phyloP scores from a whole-genome alignment of 2,113 vertebrate species.

The Syngnathus floridae region DNA sequence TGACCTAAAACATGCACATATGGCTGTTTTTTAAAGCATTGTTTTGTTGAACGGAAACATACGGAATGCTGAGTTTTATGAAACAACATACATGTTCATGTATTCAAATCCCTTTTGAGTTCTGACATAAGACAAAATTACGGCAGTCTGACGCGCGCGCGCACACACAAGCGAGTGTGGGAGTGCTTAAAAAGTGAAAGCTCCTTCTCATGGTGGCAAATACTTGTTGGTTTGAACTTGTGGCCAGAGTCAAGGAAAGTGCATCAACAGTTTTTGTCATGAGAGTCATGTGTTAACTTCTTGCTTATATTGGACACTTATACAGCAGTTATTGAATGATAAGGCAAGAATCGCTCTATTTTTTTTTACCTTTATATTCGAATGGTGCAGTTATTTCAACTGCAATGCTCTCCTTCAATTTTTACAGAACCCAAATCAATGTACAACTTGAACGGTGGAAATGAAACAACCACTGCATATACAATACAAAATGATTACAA shows the following conservation, averaged over 20 bases:
- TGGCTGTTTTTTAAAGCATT: conserved; percentile 50
- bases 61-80: conserved; percentile 57
- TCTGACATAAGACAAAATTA: conserved; percentile 22
- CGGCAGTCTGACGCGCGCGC: conserved; percentile 3
- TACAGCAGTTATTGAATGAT: conserved; percentile 53
- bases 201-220: conserved; percentile 31
- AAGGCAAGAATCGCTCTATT: conserved; percentile 25
- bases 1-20: conserved; percentile 71
- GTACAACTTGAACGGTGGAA: conserved; percentile 29
- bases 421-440: conserved; percentile 34
- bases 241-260: conserved; percentile 49
- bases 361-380: conserved; percentile 37
- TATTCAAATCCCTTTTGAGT: conserved; percentile 51
- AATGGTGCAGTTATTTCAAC: conserved; percentile 13
- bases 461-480: conserved; percentile 61
- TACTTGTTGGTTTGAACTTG: conserved; percentile 27
- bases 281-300: conserved; percentile 25
- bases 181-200: conserved; percentile 49
- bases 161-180: conserved; percentile 17
- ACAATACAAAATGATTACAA: conserved; percentile 69
- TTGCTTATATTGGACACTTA: conserved; percentile 46
- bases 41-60: conserved; percentile 40
- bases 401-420: conserved; percentile 17
- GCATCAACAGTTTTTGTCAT: conserved; percentile 43
- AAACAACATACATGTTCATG: conserved; percentile 47